Evolutionary conservation across 2,888 invertebrate genomes (phyloP).

Genomic region (Eulithis testata): DNA sequence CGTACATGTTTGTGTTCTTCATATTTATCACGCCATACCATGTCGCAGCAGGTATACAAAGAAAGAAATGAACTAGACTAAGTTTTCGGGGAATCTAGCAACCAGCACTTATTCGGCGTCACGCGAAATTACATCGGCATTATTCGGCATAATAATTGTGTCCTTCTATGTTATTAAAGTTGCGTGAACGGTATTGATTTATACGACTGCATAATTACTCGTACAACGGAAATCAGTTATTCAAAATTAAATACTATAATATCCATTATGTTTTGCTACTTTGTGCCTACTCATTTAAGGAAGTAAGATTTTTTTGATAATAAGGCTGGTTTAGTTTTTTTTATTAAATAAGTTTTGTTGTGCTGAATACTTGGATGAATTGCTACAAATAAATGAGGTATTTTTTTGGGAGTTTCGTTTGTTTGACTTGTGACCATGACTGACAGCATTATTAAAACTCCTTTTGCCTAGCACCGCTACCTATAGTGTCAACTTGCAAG

Average conservation of each 20-base stretch:
- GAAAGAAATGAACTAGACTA: conserved; percentile 19
- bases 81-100: conserved; percentile 21
- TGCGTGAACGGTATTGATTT: conserved; percentile 38
- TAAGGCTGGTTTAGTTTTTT: no score
- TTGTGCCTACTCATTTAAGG: not conserved
- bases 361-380: no score
- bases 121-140: conserved; percentile 36
- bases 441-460: no score
- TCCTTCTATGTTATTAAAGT: conserved; percentile 38
- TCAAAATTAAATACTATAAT: not conserved
- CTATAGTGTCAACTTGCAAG: no score
- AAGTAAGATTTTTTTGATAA: not conserved
- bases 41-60: conserved; percentile 5
- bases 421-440: no score
- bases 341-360: no score
- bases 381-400: no score
- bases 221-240: conserved; percentile 22
- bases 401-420: no score
- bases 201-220: conserved; percentile 28
- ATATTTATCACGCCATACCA: conserved; percentile 1
- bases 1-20: not conserved
- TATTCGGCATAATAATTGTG: conserved; percentile 22
- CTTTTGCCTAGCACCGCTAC: no score
- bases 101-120: conserved; percentile 33
- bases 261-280: not conserved